phyloP scores from a whole-genome alignment of 92 coral and sea anemone species.

The Blastomussa wellsi region DNA sequence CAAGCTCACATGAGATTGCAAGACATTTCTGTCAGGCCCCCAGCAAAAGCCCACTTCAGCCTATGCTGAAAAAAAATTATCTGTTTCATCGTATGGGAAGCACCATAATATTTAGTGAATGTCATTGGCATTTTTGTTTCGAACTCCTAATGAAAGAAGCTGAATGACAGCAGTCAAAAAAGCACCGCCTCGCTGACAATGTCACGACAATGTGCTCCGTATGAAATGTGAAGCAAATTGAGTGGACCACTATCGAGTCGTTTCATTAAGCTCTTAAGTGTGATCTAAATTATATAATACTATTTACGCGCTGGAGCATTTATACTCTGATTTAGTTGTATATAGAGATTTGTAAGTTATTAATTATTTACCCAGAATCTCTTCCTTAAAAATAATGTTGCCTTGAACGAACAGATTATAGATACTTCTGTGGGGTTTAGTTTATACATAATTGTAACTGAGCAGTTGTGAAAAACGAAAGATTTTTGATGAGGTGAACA shows the following conservation, averaged over 20 bases:
- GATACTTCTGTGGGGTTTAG: conserved; percentile 10
- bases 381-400: conserved; percentile 14
- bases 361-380: conserved; percentile 20
- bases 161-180: not conserved
- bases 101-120: not conserved
- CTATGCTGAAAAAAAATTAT: not conserved
- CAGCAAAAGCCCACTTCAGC: not conserved
- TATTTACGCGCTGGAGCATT: conserved; percentile 4
- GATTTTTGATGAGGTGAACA: conserved; percentile 12
- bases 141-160: not conserved
- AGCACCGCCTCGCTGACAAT: not conserved
- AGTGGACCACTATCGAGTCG: not conserved
- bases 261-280: conserved; percentile 24
- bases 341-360: conserved; percentile 43
- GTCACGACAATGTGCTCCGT: not conserved
- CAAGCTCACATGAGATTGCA: too few species aligned
- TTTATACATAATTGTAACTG: conserved; percentile 4
- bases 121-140: not conserved
- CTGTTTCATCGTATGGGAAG: not conserved
- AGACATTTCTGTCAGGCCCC: not conserved
- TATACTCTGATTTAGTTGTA: conserved; percentile 35
- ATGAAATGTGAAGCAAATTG: not conserved
- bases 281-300: not conserved
- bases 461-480: not conserved
- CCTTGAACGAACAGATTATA: conserved; percentile 24